A percentile compares a stretch with the other conserved stretches of the same genome.
Evolutionary conservation across 2,888 invertebrate genomes (phyloP).

Genomic region (Liodrosophila aerea): DNA sequence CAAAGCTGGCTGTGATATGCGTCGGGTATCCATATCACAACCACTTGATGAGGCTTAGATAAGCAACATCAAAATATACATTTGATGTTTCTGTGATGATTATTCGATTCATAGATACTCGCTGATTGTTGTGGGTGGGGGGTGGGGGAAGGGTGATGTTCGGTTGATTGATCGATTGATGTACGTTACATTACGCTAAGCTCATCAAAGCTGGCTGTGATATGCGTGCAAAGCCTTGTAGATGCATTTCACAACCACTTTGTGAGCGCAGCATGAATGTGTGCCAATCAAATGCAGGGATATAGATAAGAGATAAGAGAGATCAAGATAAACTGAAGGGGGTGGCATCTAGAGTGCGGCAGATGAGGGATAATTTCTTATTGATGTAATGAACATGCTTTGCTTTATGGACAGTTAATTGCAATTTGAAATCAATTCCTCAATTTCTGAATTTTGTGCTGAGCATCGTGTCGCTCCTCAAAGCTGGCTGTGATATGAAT

Average conservation of each 20-base stretch:
- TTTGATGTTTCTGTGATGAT: neutral
- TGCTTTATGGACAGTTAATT: neutral
- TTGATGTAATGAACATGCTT: constrained; percentile 23
- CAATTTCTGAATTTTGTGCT: constrained; percentile 13
- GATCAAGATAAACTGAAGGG: neutral
- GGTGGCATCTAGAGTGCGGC: neutral
- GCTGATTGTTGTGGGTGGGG: neutral
- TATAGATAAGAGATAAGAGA: constrained; percentile 2
- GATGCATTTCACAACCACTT: constrained; percentile 92
- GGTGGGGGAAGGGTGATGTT: constrained; percentile 30
- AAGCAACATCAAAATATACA: constrained; percentile 79
- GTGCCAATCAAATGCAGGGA: constrained; percentile 48
- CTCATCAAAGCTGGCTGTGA: constrained; percentile 99
- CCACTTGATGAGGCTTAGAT: constrained; percentile 90
- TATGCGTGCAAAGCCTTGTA: constrained; percentile 85
- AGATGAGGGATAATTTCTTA: too few relatives aligned
- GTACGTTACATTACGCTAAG: constrained; percentile 83
- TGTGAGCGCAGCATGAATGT: constrained; percentile 85
- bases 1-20: constrained; percentile 99
- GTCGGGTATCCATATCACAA: constrained; percentile 88
- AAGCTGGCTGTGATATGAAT: constrained; percentile 99
- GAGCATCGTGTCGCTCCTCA: constrained; percentile 90
- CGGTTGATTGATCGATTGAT: constrained; percentile 52
- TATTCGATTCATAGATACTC: neutral
- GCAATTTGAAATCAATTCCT: too few relatives aligned